Evolutionary conservation across 2,113 vertebrate species (phyloP).

Genomic region (Centropristis striata): DNA sequence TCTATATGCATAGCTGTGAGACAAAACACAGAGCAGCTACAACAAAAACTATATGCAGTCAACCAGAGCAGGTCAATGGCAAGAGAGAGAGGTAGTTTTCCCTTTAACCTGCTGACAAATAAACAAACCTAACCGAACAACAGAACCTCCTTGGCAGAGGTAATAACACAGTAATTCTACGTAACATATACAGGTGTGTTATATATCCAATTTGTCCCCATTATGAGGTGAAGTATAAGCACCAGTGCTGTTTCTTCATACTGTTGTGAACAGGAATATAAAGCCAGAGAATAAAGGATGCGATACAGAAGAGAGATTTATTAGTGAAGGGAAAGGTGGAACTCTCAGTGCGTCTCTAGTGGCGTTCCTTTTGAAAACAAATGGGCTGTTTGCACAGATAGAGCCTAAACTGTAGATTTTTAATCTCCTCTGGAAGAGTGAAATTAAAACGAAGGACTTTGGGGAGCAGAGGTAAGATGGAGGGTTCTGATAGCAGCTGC

Average conservation of each 20-base stretch:
- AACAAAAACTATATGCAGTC: no score
- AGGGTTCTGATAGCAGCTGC: conserved; percentile 36
- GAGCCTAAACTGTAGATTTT: conserved; percentile 27
- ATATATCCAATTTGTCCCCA: neutral
- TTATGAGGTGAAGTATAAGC: neutral
- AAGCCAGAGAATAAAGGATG: neutral
- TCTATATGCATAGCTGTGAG: no score
- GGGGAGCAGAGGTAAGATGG: neutral
- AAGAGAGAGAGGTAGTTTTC: no score
- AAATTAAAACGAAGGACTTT: conserved; percentile 31
- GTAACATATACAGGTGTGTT: neutral
- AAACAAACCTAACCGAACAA: no score
- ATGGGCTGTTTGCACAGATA: conserved; percentile 7
- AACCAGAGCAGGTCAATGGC: no score
- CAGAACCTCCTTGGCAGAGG: no score
- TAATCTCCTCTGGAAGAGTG: conserved; percentile 28
- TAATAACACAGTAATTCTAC: neutral
- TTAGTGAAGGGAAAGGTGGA: neutral
- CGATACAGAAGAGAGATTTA: neutral
- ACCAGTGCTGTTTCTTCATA: neutral
- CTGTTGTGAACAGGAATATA: neutral
- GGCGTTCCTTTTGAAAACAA: conserved; percentile 35
- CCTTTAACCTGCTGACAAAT: no score
- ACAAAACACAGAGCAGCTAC: no score
- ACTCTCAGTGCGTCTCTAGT: neutral